phyloP scores from a whole-genome alignment of 2,113 vertebrate species.

The Zapornia atra region DNA sequence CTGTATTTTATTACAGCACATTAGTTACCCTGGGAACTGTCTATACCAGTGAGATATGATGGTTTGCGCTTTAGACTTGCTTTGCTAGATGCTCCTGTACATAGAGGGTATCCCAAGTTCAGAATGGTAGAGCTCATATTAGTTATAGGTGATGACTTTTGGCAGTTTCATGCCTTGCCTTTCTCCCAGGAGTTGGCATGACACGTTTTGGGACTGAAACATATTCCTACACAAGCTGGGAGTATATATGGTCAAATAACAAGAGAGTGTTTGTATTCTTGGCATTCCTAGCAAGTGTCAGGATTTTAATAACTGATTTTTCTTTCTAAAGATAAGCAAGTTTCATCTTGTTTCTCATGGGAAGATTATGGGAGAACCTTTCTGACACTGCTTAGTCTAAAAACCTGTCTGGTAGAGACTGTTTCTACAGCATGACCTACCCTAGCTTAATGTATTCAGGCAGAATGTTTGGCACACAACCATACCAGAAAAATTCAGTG shows the following conservation, averaged over 20 bases:
- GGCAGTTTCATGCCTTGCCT: neutral
- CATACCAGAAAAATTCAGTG: neutral
- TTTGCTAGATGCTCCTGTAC: neutral
- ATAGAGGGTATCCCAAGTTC: neutral
- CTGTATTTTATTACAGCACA: neutral
- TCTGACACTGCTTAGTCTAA: neutral
- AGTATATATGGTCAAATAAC: neutral
- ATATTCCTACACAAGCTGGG: neutral
- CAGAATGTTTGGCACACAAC: neutral
- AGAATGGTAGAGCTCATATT: neutral
- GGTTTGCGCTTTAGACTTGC: neutral
- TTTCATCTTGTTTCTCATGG: neutral
- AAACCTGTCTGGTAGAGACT: neutral
- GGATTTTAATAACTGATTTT: neutral
- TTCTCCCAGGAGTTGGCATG: neutral
- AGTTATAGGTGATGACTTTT: neutral
- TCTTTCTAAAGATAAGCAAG: fast-evolving
- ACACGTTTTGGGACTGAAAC: neutral
- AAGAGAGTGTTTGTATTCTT: neutral
- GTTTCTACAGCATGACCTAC: neutral
- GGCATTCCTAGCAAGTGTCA: neutral
- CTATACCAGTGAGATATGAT: neutral
- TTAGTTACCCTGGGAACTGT: neutral
- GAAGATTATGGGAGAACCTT: neutral
- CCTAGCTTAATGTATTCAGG: neutral